Evolutionary conservation across 1,140 invertebrate species (phyloP), one percentile per base, ranked within the genome.

Genomic region (Drosophila gunungcola): DNA sequence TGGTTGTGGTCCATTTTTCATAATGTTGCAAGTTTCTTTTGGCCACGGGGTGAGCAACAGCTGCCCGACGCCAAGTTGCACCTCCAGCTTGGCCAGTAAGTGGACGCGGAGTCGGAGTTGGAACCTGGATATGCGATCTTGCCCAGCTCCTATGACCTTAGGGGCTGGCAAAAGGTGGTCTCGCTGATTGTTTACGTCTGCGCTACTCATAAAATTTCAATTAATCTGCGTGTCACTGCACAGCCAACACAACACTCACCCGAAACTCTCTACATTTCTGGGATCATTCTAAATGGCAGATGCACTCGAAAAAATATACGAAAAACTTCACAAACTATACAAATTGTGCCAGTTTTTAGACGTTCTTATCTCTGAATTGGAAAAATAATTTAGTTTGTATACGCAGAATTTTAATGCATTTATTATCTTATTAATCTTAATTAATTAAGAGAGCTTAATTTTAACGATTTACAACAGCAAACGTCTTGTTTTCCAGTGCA

Each of bases 191-290:
- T 78, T 89, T 89, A 89, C 65, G 84, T 89, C 84, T 89, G 76
- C 85, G 85, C 84, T 90, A 89, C 84, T 89, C 84, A 90, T 89
- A 90, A 89, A 89, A 89, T 89, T 89, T 90, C 85, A 89, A 89
- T 89, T 90, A 89, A 89, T 89, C 85, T 90, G 77, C 76, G 67
- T 88, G 84, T 88, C 84, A 89, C 83, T 88, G 65, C n/a, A 51
- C 38, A 39, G 68, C 52, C 36, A 43, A 73, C 55, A 51, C 39
- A 48, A 36, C 61, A 34, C 54, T 57, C 34, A 34, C n/a, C 34
- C 29, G 12, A 29, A n/a, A 25, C 7, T 13, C 38, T 58, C 32
- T 42, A 21, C 36, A 70, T 54, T 55, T 55, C 12, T 32, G 29
- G 29, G 29, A 32, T 32, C 29, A 6, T 32, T 70, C 61, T 73